Evolutionary conservation across 2,797 vertebrate genomes (phyloP).

Genomic region (Hemitrygon akajei): DNA sequence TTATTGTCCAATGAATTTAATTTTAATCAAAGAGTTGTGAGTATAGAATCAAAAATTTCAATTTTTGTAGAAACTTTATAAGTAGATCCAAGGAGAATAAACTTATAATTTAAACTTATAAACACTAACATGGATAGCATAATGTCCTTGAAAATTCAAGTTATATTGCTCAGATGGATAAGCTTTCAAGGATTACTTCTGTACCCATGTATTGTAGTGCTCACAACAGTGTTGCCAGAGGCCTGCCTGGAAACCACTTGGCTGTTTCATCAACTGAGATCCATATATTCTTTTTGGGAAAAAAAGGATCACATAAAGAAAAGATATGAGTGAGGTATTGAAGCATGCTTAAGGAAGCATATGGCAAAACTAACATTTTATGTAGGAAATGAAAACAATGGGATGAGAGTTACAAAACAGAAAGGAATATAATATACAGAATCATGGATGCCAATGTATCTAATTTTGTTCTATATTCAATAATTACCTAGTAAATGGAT

Average conservation of each 20-base stretch:
- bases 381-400: neutral
- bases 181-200: neutral
- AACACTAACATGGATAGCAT: neutral
- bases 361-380: neutral
- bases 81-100: neutral
- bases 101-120: neutral
- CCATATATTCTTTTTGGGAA: neutral
- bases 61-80: neutral
- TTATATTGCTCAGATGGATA: neutral
- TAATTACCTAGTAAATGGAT: conserved; percentile 87
- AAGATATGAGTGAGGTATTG: neutral
- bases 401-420: neutral
- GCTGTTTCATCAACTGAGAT: neutral
- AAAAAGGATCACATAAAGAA: neutral
- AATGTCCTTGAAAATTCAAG: neutral
- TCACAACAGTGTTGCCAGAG: neutral
- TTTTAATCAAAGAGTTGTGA: neutral
- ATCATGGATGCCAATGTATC: no score
- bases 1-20: neutral
- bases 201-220: neutral
- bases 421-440: neutral
- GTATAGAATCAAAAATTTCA: neutral
- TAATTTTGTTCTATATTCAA: conserved; percentile 38
- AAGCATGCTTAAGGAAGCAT: neutral
- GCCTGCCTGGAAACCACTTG: neutral